These are phyloP conservation scores for Phataginus tricuspis DNA, from an alignment of 2,797 vertebrate genomes.

Conservation along the genomic window DNA sequence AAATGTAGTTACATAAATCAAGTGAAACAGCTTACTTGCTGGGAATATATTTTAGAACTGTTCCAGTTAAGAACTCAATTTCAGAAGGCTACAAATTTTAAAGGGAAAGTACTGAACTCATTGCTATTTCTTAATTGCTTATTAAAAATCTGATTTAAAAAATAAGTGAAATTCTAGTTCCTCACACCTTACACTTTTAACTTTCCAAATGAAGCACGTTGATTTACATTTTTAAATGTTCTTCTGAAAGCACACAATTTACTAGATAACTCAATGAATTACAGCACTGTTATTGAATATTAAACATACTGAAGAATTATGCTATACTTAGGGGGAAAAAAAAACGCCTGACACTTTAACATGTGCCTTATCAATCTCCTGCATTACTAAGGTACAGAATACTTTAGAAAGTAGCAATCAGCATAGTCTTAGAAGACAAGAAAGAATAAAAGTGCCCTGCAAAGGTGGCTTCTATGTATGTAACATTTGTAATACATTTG, in stretches of 20 bases:
- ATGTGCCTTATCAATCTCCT: conserved; percentile 57
- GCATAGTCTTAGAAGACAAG: conserved; percentile 58
- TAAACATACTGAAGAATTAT: conserved; percentile 62
- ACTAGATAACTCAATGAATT: conserved; percentile 49
- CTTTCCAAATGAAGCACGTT: conserved; percentile 56
- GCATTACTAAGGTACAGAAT: conserved; percentile 62
- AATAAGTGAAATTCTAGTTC: conserved; percentile 58
- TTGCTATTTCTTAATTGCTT: conserved; percentile 45
- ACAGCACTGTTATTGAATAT: conserved; percentile 65
- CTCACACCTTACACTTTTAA: conserved; percentile 37
- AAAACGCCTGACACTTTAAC: conserved; percentile 15
- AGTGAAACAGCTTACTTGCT: not conserved
- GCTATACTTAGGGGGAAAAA: conserved; percentile 31
- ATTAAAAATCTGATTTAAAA: conserved; percentile 61
- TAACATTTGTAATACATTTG: conserved; percentile 53
- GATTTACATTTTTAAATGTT: conserved; percentile 40
- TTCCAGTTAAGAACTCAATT: conserved; percentile 47
- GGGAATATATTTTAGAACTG: conserved; percentile 61
- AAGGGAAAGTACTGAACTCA: conserved; percentile 42
- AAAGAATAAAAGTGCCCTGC: conserved; percentile 70
- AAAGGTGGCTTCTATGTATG: conserved; percentile 64
- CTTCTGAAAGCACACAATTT: conserved; percentile 60
- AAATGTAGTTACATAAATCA: conserved; percentile 49
- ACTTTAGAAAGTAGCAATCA: conserved; percentile 63
- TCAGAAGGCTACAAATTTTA: conserved; percentile 37